Base-by-base conservation (phyloP, 2,888 invertebrate species). In the Ceramica pisi region DNA sequence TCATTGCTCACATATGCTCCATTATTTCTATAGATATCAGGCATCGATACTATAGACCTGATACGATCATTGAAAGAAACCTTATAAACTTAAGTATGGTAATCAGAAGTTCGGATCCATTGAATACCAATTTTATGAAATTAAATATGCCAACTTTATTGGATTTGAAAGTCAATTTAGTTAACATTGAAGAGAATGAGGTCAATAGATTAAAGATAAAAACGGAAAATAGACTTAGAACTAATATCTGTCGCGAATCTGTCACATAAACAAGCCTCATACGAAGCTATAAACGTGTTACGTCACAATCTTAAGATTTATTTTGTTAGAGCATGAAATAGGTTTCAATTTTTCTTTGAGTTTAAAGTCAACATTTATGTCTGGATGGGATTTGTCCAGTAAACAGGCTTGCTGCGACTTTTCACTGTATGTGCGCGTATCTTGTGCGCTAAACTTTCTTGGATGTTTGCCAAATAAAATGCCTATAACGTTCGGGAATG, bases 301-400 rank as follows among this genome's bases (percentile, higher is more conserved):
- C 50, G 26, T 55, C 59, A 66, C 31, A 50, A 63, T 38, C 44
- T 64, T 66, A 66, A 66, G 51, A 82, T 77, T 78, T 46, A 71
- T 75, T 84, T 78, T 81, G 70, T 82, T 84, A 81, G 73, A 78
- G 80, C 71, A 59, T 66, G 75, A 83, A 87, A 86, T 80, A 75
- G 85, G 75, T 80, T 86, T 63, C 69, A 80, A 88, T 84, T 88
- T 84, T 86, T 82, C 78, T 80, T 80, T 71, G 75, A 77, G 74
- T 83, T 79, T 78, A 84, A 69, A 70, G 89, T 88, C 87, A 89
- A 89, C 86, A 88, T 87, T 86, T 82, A 71, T 81, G 74, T 77
- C 80, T 74, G 72, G 82, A 89, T 87, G 66, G 82, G 87, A 90
- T 90, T 90, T 89, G 87, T 86, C 85, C 83, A 83, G 89, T 83